A percentile compares a stretch with the other conserved stretches of the same genome.
phyloP scores from a whole-genome alignment of 2,888 invertebrate genomes.

The Lutraria lutraria region DNA sequence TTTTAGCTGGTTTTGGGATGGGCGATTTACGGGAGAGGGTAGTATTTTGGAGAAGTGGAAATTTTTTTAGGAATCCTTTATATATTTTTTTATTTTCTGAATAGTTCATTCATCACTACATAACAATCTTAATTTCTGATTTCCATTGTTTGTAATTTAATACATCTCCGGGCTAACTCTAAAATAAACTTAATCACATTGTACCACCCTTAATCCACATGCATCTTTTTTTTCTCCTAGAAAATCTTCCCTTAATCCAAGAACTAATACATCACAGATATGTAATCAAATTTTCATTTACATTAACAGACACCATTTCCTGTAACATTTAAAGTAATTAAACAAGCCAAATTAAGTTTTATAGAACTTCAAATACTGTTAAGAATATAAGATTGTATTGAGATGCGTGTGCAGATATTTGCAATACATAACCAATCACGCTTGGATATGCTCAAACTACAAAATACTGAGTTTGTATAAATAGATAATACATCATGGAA shows the following conservation, averaged over 20 bases:
- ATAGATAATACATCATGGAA: neutral
- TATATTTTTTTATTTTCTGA: too few relatives aligned
- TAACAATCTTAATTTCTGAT: neutral
- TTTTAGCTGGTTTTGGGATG: too few relatives aligned
- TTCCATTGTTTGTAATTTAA: neutral
- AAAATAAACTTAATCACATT: too few relatives aligned
- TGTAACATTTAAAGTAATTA: slow-evolving; percentile 17
- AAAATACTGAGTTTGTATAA: neutral
- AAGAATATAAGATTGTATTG: neutral
- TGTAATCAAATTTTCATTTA: slow-evolving; percentile 30
- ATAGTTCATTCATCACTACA: neutral
- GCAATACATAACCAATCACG: neutral
- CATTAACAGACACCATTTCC: slow-evolving; percentile 22
- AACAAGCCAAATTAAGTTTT: slow-evolving; percentile 5
- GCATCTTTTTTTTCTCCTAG: too few relatives aligned
- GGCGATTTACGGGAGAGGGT: too few relatives aligned
- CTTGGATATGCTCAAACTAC: neutral
- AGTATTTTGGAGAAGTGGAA: too few relatives aligned
- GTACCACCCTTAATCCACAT: neutral
- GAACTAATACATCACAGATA: neutral
- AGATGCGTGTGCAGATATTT: neutral
- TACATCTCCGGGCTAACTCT: too few relatives aligned
- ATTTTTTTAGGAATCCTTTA: too few relatives aligned
- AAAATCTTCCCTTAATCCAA: slow-evolving; percentile 10
- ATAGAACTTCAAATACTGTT: slow-evolving; percentile 6